Evolutionary conservation across 2,888 invertebrate genomes (phyloP), one percentile per base, ranked within the genome.

Genomic region (Caenorhabditis parvicauda): DNA sequence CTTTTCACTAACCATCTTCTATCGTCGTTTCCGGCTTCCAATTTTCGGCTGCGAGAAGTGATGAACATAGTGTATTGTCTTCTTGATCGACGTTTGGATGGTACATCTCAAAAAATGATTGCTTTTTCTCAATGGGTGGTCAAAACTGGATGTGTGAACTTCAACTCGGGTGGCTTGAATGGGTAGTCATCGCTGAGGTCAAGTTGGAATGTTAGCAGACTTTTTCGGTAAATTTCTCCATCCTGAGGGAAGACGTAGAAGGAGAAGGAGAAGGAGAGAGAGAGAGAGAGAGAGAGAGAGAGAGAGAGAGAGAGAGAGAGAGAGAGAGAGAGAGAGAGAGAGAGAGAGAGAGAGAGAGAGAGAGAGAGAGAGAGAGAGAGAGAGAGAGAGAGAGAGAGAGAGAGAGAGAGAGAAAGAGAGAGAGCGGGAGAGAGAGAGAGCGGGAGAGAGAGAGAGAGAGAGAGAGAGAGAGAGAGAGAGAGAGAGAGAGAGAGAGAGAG

Each of bases 1-100:
- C n/a, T n/a, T n/a, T n/a, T n/a, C 22, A 46, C 32, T 22, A 2
- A 53, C 55, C 43, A 35, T 62, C 62, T 39, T 58, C 62, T 28
- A 62, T 58, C 1, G 54, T 58, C 2, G 62, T 62, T 28, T 54
- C 62, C 0, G 62, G 62, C 28, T 62, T 62, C 62, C 62, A 62
- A 46, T 62, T 62, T 32, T 54, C 58, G 25, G 45, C 52, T 0
- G 38, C 39, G 2, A 62, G 46, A 32, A 58, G 48, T 14, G 62
- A 22, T 0, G 62, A 58, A 24, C 62, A 62, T 19, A 62, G 19
- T 29, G 58, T 58, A 24, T 39, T 29, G 6, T 54, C 38, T 2
- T 17, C 22, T 3, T 49, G 52, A 35, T 62, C 62, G 22, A 62
- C 58, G 25, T 62, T 62, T 3, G 62, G 62, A 19, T 62, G 62